Base-by-base conservation (phyloP, 2,888 invertebrate genomes). In the Drymonia ruficornis region DNA sequence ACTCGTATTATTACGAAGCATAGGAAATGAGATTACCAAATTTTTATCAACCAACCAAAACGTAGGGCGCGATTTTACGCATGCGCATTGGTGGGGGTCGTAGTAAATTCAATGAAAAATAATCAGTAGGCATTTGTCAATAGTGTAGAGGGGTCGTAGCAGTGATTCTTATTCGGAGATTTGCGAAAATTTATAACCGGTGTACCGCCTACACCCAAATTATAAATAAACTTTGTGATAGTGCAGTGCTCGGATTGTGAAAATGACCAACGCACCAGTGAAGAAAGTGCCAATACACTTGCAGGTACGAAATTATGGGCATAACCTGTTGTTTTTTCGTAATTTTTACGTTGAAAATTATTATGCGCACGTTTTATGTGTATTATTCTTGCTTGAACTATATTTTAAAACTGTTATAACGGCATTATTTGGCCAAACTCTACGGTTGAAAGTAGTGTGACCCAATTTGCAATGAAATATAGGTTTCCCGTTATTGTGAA, bases 231-330 rank as follows among this genome's bases (percentile, higher is more conserved):
- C 67, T 77, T 77, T 76, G 84, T 86, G 83, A 77, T 78, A 72
- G 89, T 91, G 87, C 72, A 77, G 86, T 89, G 83, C 72, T 76
- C 78, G 76, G 67, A 78, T 78, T 78, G 78, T 78, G 69, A 91
- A 88, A 84, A 96, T 96, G 95, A 74, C 80, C 61, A 87, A 76
- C 83, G 97, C 97, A 68, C 97, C 97, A 66, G 97, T 98, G 70
- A 98, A 98, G 91, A 98, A 98, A 93, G 98, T 98, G 60, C 98
- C 98, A 57, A 98, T 98, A 84, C 98, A 98, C 91, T 94, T 97
- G 81, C 97, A 98, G 96, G 96, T 98, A 90, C 95, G 93, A 44
- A 59, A 23, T 65, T 65, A 64, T 52, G 49, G 12, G 50, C 61
- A 23, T 55, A 81, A 88, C 84, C 85, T 88, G 87, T 88, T 88